Evolutionary conservation across 2,888 invertebrate genomes (phyloP), one percentile per base, ranked within the genome.

Genomic region (Tethea ocularis): DNA sequence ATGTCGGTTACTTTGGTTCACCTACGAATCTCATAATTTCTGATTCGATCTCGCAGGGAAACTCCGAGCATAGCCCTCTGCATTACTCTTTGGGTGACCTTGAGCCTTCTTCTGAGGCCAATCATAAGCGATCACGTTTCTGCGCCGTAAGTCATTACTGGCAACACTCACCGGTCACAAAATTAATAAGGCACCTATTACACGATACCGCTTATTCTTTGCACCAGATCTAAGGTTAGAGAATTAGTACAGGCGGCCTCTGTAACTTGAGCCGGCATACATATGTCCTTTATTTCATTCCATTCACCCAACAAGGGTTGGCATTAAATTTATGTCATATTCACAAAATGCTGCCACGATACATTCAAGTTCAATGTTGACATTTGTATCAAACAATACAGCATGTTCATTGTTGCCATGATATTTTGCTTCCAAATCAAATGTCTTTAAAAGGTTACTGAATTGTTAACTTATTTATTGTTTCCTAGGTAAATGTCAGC

Each of bases 291-390:
- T 91, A 91, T 91, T 90, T 83, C 82, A 82, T 83, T 85, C 77
- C 79, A 79, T 83, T 82, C 88, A 79, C 75, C 80, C 82, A 83
- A 83, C 83, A 82, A 84, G 91, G 90, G 89, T 83, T 80, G 84
- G 84, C 86, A 87, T 87, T 83, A 86, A 89, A 89, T 91, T 90
- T 89, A 89, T 92, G 91, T 91, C 91, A 89, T 87, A 90, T 88
- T 87, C 87, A 82, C 84, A 73, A 83, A 81, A 82, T 83, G 80
- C 72, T 74, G 71, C 59, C 58, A 72, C 75, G 67, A 79, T 78
- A 74, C 74, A 72, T 71, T 62, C 68, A 86, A 86, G 85, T 88
- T 89, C 87, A 87, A 89, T 88, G 88, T 89, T 91, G 91, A 92
- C 90, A 89, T 88, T 91, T 87, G 79, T 83, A 86, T 87, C 84